These are phyloP conservation scores for Podiceps cristatus DNA, from an alignment of 2,113 vertebrate species.

Conservation along the genomic window DNA sequence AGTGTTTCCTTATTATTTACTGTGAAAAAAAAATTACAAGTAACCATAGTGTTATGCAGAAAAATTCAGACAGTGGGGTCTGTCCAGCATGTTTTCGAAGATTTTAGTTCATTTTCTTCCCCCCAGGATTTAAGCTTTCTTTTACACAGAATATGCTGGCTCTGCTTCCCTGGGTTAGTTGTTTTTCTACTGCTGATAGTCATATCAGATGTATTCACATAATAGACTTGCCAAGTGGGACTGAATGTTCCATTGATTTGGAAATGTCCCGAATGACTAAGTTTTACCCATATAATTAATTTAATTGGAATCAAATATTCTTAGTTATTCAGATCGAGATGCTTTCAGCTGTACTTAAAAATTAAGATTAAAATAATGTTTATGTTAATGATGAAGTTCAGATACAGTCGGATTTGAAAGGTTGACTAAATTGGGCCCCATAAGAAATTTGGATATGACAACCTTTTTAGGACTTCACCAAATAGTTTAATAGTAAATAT, in stretches of 20 bases:
- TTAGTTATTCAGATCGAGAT: not conserved
- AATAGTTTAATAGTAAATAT: not conserved
- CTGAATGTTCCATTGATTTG: slow-evolving; percentile 1
- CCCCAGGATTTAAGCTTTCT: not conserved
- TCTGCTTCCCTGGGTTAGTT: not conserved
- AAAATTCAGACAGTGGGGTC: not conserved
- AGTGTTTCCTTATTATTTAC: not conserved
- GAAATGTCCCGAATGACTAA: not conserved
- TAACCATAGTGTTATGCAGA: not conserved
- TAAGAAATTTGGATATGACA: not conserved
- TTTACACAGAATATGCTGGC: not conserved
- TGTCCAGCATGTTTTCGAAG: not conserved
- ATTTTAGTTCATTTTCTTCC: not conserved
- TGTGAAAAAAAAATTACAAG: not conserved
- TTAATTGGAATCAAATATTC: slow-evolving; percentile 25
- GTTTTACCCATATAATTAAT: slow-evolving; percentile 18
- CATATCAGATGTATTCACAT: not conserved
- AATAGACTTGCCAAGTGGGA: not conserved
- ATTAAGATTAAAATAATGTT: not conserved
- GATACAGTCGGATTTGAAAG: not conserved
- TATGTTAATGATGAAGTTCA: not conserved
- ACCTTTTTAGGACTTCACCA: not conserved
- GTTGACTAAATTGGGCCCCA: not conserved
- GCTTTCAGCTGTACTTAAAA: not conserved
- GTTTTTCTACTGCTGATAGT: not conserved